phyloP scores from a whole-genome alignment of 1,140 invertebrate genomes.

The Ylistrum balloti region DNA sequence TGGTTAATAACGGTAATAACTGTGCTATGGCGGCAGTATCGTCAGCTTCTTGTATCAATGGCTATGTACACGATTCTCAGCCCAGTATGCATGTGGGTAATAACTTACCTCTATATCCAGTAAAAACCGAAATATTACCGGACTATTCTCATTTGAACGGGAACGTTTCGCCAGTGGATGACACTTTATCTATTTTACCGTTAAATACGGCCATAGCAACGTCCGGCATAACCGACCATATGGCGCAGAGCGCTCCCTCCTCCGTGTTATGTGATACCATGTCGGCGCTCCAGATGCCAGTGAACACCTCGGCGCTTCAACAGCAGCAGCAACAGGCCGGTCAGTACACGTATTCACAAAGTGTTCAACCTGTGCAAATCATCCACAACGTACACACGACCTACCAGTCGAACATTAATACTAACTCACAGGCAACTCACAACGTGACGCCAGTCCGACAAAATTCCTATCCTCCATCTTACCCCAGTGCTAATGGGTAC shows the following conservation, averaged over 20 bases:
- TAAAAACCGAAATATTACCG: neutral
- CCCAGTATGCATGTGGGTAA: neutral
- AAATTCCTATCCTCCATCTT: constrained; percentile 56
- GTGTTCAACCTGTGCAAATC: neutral
- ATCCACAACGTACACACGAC: neutral
- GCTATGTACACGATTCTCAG: neutral
- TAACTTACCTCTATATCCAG: constrained; percentile 19
- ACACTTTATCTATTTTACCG: neutral
- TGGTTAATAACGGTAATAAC: neutral
- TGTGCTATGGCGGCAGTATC: neutral
- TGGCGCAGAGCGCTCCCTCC: neutral
- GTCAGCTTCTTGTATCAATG: neutral
- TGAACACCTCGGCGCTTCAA: neutral
- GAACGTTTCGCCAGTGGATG: neutral
- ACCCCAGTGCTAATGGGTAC: constrained; percentile 44
- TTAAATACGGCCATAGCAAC: neutral
- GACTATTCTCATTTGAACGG: neutral
- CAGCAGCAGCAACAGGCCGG: neutral
- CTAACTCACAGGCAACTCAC: neutral
- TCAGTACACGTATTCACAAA: neutral
- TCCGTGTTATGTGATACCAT: neutral
- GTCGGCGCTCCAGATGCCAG: neutral
- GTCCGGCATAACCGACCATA: neutral
- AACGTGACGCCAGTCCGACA: constrained; percentile 53
- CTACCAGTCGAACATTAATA: neutral